Evolutionary conservation across 1,140 invertebrate genomes (phyloP), one percentile per base, ranked within the genome.

Genomic region (Formica selysi): DNA sequence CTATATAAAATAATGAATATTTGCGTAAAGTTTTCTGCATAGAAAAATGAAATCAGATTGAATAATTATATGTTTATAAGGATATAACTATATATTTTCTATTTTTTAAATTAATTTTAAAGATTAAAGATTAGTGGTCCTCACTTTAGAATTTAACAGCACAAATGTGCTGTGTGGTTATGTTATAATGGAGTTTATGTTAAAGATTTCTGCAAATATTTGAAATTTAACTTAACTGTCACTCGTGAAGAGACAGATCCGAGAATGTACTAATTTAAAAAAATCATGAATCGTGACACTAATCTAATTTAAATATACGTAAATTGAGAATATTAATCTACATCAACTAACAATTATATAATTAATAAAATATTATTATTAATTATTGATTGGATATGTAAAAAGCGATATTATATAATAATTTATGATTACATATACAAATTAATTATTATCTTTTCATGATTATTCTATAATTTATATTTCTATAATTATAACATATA

Each of bases 151-250:
- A 13, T 85, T 76, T 54, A 76, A 65, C 64, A 44, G 32, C 19
- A 65, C 32, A 54, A 26, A 38, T 67, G 11, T 10, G 3, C 10
- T n/a, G 11, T 32, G 32, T 2, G 0, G 32, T 32, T 32, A 16
- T 32, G 6, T 41, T 71, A 36, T 32, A 38, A 26, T 48, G 16
- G 68, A 70, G 32, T 10, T 22, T 71, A 38, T 26, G 65, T 68
- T 70, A 80, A 70, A 54, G 48, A 70, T 44, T 59, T 71, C 65
- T 59, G 44, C 7, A 80, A 71, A 71, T 51, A 48, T 70, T 29
- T 5, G n/a, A 41, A 70, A 41, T 26, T 70, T 26, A 51, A 61
- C n/a, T 81, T 81, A 73, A 59, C 54, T 41, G 22, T n/a, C 22
- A n/a, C 6, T 61, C 22, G 78, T 36, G 51, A 59, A 71, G 38